Evolutionary conservation across 2,888 invertebrate species (phyloP), one percentile per base, ranked within the genome.

Genomic region (Apotomis capreana): DNA sequence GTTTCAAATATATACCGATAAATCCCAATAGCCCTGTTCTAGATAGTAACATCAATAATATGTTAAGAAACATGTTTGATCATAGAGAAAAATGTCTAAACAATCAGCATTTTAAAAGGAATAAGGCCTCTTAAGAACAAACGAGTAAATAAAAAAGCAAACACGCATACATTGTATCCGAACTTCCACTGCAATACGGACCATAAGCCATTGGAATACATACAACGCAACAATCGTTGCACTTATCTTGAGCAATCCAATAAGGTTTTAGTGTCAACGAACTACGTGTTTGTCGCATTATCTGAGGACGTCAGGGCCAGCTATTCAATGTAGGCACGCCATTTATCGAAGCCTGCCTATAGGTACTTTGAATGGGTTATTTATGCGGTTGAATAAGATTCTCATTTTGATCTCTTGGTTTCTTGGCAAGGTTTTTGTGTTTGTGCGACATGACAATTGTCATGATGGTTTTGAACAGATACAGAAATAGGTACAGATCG

Each of bases 201-300:
- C 61, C 40, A 3, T 59, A 59, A 49, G 9, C 49, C 13, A 26
- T 70, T 67, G 65, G 26, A 44, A n/a, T 49, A 55, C 10, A 40
- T 6, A 6, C 40, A 26, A 40, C 6, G 6, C 26, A 54, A 58
- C 26, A 54, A 36, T 63, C 15, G 10, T 63, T 63, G 63, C 37
- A 58, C 44, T 72, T 72, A 72, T 68, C 70, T 67, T 67, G 49
- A 57, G 65, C 60, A 69, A 68, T 62, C 68, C 70, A 76, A 68
- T 74, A 74, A 74, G 76, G 73, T 74, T 73, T 74, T 70, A 65
- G 59, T 68, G 77, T 77, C 76, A 77, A 76, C 58, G 77, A 75
- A 74, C 76, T 64, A 49, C 69, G 70, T 72, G 68, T 63, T 72
- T 57, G 71, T 68, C 61, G 54, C 44, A 49, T 72, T 72, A 72